phyloP scores from a whole-genome alignment of 2,888 invertebrate genomes.

The Cloeon dipterum region DNA sequence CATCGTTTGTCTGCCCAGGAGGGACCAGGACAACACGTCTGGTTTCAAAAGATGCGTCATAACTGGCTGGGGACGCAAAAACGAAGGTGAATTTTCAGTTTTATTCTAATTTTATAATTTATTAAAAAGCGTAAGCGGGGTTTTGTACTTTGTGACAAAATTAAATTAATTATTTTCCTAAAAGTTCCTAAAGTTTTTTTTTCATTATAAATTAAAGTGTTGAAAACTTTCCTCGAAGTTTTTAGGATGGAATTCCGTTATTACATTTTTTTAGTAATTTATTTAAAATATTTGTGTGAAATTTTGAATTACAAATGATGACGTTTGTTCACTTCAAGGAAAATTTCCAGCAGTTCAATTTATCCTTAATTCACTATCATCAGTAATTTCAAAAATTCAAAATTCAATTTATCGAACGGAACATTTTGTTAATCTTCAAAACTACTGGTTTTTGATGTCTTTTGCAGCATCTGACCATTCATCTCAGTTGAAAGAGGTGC shows the following conservation, averaged over 20 bases:
- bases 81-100: constrained; percentile 14
- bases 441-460: neutral
- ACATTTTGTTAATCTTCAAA: neutral
- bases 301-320: neutral
- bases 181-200: too few species aligned
- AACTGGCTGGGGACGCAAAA: constrained; percentile 19
- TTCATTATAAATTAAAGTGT: too few species aligned
- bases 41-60: constrained; percentile 14
- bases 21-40: constrained; percentile 8
- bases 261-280: neutral
- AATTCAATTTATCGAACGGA: too few species aligned
- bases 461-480: constrained; percentile 17
- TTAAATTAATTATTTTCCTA: too few species aligned
- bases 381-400: too few species aligned
- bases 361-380: too few species aligned
- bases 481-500: constrained; percentile 18
- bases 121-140: too few species aligned
- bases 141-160: too few species aligned
- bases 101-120: neutral
- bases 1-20: constrained; percentile 16
- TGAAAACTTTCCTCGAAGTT: too few species aligned
- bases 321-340: neutral
- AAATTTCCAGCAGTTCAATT: neutral
- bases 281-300: neutral
- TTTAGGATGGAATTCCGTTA: neutral